A percentile compares a stretch with the other conserved stretches of the same genome.
Conservation (phyloP, 2,113 vertebrate genomes). For the Cheirogaleus medius region DNA sequence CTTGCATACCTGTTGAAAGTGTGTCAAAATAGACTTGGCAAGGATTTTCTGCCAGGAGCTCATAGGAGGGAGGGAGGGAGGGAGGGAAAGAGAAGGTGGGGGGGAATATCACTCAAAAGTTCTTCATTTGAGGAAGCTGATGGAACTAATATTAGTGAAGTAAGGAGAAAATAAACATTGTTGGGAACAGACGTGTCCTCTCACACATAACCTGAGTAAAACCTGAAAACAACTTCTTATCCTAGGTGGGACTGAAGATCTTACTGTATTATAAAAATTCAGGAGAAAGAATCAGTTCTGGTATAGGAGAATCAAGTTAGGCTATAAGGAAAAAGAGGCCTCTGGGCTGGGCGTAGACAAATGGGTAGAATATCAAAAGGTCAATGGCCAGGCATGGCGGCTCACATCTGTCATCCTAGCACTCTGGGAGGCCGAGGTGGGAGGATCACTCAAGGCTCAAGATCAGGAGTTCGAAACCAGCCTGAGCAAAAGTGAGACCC, state of each 20-base stretch:
- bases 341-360: background rate
- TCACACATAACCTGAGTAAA: background rate
- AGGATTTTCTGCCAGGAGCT: background rate
- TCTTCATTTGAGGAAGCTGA: background rate
- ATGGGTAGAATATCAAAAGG: background rate
- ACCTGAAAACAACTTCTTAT: background rate
- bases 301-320: background rate
- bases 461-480: too few species aligned
- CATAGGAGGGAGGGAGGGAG: background rate
- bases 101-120: background rate
- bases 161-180: background rate
- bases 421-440: too few species aligned
- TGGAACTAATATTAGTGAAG: background rate
- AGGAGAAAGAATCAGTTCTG: background rate
- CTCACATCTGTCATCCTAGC: too few species aligned
- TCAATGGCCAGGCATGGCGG: too few species aligned
- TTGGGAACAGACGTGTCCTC: background rate
- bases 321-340: background rate
- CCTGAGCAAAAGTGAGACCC: too few species aligned
- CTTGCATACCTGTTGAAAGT: background rate
- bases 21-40: background rate
- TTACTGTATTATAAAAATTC: background rate
- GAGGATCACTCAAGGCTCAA: too few species aligned
- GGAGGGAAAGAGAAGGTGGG: too few species aligned
- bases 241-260: background rate